phyloP scores from a whole-genome alignment of 1,140 invertebrate species.

The Manduca sexta region DNA sequence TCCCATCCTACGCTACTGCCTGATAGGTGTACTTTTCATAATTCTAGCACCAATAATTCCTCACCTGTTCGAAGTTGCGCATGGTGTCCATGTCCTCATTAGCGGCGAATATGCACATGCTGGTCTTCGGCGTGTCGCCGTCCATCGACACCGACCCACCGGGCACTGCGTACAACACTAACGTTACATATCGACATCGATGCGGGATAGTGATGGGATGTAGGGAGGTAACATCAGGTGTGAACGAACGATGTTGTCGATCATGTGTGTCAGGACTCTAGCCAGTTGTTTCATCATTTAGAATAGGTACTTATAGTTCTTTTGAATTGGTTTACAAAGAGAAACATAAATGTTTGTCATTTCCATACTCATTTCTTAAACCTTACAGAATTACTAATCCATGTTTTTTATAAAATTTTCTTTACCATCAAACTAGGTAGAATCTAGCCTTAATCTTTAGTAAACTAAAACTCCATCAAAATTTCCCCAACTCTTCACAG shows the following conservation, averaged over 20 bases:
- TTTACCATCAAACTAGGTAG: too few species aligned
- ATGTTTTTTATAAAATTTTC: too few species aligned
- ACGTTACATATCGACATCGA: not conserved
- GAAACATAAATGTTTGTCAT: too few species aligned
- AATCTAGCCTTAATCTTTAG: too few species aligned
- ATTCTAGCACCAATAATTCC: not conserved
- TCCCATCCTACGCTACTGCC: too few species aligned
- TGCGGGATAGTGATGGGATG: not conserved
- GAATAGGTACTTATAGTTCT: too few species aligned
- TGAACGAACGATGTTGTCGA: conserved; percentile 51
- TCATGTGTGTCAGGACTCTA: conserved; percentile 65
- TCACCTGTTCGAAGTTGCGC: conserved; percentile 91
- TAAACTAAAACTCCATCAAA: too few species aligned
- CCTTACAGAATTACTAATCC: too few species aligned
- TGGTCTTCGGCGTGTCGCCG: conserved; percentile 89
- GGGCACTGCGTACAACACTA: conserved; percentile 78
- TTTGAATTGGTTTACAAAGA: too few species aligned
- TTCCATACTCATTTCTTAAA: too few species aligned
- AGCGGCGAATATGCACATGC: conserved; percentile 89
- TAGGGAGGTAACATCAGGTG: conserved; percentile 14
- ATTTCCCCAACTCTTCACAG: too few species aligned
- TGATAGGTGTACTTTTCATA: too few species aligned
- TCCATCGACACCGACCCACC: conserved; percentile 94
- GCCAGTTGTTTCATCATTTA: conserved; percentile 64
- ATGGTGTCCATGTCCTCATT: conserved; percentile 89